These are phyloP conservation scores for Poecilobothrus nobilitatus DNA, from an alignment of 2,888 invertebrate genomes.

Conservation along the genomic window DNA sequence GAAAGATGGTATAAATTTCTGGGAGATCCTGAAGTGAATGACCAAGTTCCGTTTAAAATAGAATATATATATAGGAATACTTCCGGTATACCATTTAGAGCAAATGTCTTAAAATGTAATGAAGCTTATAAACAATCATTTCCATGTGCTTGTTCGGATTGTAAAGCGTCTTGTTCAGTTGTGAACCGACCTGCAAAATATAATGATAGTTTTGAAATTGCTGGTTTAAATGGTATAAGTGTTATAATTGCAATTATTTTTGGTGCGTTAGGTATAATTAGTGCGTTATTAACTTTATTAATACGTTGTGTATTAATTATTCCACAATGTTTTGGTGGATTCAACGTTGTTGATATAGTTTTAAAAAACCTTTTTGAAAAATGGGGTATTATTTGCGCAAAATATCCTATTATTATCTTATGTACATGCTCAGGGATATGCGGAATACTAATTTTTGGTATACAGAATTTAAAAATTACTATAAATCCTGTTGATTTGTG, in stretches of 20 bases:
- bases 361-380: slow-evolving; percentile 41
- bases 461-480: slow-evolving; percentile 59
- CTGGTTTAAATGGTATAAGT: slow-evolving; percentile 54
- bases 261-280: slow-evolving; percentile 41
- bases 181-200: slow-evolving; percentile 42
- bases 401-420: slow-evolving; percentile 56
- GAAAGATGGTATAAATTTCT: slow-evolving; percentile 59
- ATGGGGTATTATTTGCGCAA: slow-evolving; percentile 55
- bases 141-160: slow-evolving; percentile 73
- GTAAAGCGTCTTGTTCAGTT: slow-evolving; percentile 53
- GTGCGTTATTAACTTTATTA: slow-evolving; percentile 24
- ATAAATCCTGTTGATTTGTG: slow-evolving; percentile 89
- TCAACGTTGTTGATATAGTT: slow-evolving; percentile 28
- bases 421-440: slow-evolving; percentile 55
- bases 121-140: slow-evolving; percentile 49
- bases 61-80: slow-evolving; percentile 44
- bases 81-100: slow-evolving; percentile 40
- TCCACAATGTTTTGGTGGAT: slow-evolving; percentile 33
- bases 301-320: slow-evolving; percentile 25
- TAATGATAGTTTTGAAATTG: slow-evolving; percentile 48
- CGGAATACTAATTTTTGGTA: slow-evolving; percentile 56
- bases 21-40: slow-evolving; percentile 49
- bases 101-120: slow-evolving; percentile 49
- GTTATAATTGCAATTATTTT: slow-evolving; percentile 54
- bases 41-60: slow-evolving; percentile 56